Evolutionary conservation across 1,140 invertebrate genomes (phyloP).

Genomic region (Bombyx mandarina): DNA sequence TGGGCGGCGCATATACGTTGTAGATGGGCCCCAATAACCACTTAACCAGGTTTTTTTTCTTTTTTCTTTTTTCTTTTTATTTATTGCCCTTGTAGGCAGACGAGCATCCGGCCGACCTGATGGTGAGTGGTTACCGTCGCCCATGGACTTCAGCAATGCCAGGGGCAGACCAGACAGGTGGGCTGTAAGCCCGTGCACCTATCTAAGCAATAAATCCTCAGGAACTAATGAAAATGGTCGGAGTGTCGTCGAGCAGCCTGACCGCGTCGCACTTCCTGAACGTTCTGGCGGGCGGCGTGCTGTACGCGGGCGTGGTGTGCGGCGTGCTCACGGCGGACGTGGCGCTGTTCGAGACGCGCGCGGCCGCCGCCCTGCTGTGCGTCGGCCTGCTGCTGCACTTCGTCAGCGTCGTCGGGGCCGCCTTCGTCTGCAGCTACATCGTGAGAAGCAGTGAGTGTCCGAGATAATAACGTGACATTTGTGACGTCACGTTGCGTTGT

Average conservation of each 20-base stretch:
- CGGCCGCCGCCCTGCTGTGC: slow-evolving; percentile 25
- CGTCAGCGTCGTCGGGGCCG: slow-evolving; percentile 26
- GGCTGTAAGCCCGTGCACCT: no score
- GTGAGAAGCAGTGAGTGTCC: slow-evolving; percentile 33
- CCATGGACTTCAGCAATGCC: no score
- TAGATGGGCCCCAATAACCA: no score
- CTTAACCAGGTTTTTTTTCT: no score
- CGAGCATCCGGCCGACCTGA: no score
- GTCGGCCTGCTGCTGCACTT: slow-evolving; percentile 33
- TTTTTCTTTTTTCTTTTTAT: no score
- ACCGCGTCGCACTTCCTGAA: slow-evolving; percentile 37
- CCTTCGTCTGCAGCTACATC: slow-evolving; percentile 34
- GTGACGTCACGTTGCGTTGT: no score
- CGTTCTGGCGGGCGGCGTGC: slow-evolving; percentile 24
- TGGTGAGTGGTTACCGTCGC: no score
- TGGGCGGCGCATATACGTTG: no score
- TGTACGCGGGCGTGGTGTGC: slow-evolving; percentile 26
- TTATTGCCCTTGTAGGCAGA: no score
- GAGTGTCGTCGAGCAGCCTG: slow-evolving; percentile 28
- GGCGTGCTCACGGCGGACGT: slow-evolving; percentile 20
- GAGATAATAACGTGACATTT: neutral
- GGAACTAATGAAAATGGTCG: slow-evolving; percentile 54
- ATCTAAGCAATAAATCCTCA: slow-evolving; percentile 6
- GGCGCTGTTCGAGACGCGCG: slow-evolving; percentile 18
- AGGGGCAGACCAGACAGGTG: no score